Percentiles rank a stretch among this genome's conserved stretches.
Evolutionary conservation across 92 coral and sea anemone genomes (phyloP).

Genomic region (Heteractis magnifica): DNA sequence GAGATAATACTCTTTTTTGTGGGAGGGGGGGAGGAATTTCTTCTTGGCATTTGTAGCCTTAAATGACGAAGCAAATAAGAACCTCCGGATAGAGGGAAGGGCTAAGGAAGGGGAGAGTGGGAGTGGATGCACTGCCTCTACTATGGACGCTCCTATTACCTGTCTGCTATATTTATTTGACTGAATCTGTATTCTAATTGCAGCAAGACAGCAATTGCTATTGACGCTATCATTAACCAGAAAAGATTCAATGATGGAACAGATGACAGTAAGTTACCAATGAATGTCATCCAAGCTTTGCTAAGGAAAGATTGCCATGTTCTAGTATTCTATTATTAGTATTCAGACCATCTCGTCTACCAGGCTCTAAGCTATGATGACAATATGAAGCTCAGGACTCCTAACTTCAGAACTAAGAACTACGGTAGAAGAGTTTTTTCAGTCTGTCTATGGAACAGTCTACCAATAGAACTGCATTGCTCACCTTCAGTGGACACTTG

Average conservation of each 20-base stretch:
- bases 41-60: too few species aligned
- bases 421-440: too few species aligned
- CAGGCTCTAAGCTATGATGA: too few species aligned
- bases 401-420: too few species aligned
- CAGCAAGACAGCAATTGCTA: conserved; percentile 99
- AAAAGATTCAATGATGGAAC: conserved; percentile 94
- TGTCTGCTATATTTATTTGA: background rate
- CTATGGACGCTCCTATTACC: background rate
- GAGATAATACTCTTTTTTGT: background rate
- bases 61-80: too few species aligned
- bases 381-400: too few species aligned
- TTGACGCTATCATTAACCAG: conserved; percentile 97
- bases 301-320: too few species aligned
- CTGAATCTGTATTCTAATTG: background rate
- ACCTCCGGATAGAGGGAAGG: background rate
- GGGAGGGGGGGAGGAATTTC: background rate
- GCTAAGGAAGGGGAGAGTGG: background rate
- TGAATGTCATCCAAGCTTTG: background rate
- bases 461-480: too few species aligned
- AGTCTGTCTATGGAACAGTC: too few species aligned
- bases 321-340: too few species aligned
- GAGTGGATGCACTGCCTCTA: background rate
- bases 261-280: conserved; percentile 92
- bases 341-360: too few species aligned
- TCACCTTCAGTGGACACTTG: too few species aligned